Base-by-base conservation (phyloP, 2,113 vertebrate genomes). In the Perca flavescens region DNA sequence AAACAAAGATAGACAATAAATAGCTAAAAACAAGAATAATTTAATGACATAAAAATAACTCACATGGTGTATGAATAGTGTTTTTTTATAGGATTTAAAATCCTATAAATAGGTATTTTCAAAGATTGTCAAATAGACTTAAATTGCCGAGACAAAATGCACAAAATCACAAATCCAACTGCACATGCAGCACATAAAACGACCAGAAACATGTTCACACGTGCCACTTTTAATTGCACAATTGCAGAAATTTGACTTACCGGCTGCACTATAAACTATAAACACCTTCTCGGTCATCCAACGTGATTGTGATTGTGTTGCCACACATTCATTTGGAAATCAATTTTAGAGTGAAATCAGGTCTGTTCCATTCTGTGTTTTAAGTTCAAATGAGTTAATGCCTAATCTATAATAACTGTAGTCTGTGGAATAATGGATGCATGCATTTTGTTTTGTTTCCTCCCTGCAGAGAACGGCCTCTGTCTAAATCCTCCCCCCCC, bases 391-490 rank as follows among this genome's bases (percentile, higher is more conserved):
- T 83, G 50, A 53, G 62, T 76, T 34, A 14, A 0, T 28, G 34
- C 11, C 78, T 87, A 89, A 90, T 88, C 87, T 84, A 16, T 54
- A 65, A 61, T 61, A 86, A 31, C 77, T 82, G n/a, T 14, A 77
- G 78, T 69, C 43, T 13, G 53, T 58, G 71, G 61, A 84, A 86
- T 63, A 87, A 89, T 89, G 49, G 50, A 47, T n/a, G 67, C 36
- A 6, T 43, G 40, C 31, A 22, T 70, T 63, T 17, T 21, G 10
- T 54, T 21, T 31, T 3, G 61, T 14, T 16, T 14, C 56, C 61
- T 43, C 40, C 61, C 57, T 11, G 50, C 65, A 36, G 52, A 68
- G 62, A 49, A 43, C 10, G 19, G 84, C 46, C 25, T 40, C 5
- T n/a, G 61, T 78, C 50, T 65, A 72, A 90, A 77, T 79, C 83